These are phyloP conservation scores for Herminia tarsipennalis DNA, from an alignment of 2,888 invertebrate genomes.

Conservation along the genomic window DNA sequence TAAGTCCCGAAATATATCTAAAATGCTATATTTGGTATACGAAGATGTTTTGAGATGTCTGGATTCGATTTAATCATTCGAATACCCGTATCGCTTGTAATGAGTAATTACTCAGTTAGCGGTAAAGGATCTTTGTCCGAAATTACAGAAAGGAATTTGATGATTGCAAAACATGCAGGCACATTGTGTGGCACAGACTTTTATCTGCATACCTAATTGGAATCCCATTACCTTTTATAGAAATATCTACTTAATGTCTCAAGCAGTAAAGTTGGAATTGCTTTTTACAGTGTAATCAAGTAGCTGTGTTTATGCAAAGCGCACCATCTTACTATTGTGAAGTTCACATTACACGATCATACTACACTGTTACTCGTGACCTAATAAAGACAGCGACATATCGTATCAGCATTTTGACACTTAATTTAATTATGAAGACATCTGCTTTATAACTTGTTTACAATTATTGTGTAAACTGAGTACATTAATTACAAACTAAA, in stretches of 20 bases:
- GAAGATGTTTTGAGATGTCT: background rate
- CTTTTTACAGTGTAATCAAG: background rate
- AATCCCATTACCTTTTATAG: conserved; percentile 1
- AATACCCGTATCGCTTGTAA: conserved; percentile 27
- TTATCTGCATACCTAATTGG: conserved; percentile 31
- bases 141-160: conserved; percentile 48
- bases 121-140: conserved; percentile 36
- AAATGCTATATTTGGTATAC: too few species aligned
- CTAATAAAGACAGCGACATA: conserved; percentile 63
- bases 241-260: conserved; percentile 14
- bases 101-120: conserved; percentile 20
- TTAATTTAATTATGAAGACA: conserved; percentile 59
- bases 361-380: too few species aligned
- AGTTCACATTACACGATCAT: conserved; percentile 63
- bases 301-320: conserved; percentile 19
- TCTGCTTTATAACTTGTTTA: conserved; percentile 58
- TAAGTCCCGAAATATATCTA: too few species aligned
- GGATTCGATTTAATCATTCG: conserved; percentile 1
- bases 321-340: conserved; percentile 44
- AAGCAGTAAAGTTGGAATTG: conserved; percentile 10
- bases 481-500: conserved; percentile 25
- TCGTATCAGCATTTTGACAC: conserved; percentile 67
- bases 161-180: conserved; percentile 52
- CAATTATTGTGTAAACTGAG: conserved; percentile 48
- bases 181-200: conserved; percentile 51